Conservation (phyloP, 2,113 vertebrate species). For the Chloebia gouldiae region DNA sequence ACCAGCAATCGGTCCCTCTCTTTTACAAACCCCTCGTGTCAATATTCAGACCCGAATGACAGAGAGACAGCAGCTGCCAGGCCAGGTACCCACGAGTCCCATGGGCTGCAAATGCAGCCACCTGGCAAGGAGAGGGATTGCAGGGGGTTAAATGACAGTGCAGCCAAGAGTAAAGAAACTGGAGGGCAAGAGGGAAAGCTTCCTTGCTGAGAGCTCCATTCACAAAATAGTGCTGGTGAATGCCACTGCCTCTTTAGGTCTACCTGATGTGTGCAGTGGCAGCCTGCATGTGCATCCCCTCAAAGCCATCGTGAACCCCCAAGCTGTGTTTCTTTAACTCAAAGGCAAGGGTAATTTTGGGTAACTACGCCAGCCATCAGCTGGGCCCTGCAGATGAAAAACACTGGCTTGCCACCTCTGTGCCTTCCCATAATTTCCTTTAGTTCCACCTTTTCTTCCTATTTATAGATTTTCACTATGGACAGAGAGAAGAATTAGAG, state of each 20-base stretch:
- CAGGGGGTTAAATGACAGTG: neutral
- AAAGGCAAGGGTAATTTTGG: neutral
- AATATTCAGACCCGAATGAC: neutral
- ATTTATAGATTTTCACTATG: neutral
- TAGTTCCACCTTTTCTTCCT: neutral
- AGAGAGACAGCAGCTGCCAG: neutral
- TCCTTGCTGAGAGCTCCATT: neutral
- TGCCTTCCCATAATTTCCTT: neutral
- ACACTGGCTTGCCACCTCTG: neutral
- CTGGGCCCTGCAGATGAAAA: neutral
- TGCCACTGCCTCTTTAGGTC: neutral
- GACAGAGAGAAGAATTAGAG: neutral
- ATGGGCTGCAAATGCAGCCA: neutral
- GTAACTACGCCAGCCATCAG: neutral
- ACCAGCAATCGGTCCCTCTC: neutral
- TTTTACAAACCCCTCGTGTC: neutral
- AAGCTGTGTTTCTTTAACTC: neutral
- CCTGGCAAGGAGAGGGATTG: neutral
- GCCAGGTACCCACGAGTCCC: fast-evolving
- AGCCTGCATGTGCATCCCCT: neutral
- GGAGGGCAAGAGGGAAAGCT: neutral
- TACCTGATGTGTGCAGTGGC: neutral
- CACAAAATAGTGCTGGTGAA: neutral
- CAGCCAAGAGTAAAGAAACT: neutral
- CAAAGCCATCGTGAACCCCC: neutral